Evolutionary conservation across 2,113 vertebrate genomes (phyloP).

Genomic region (Glareola pratincola): DNA sequence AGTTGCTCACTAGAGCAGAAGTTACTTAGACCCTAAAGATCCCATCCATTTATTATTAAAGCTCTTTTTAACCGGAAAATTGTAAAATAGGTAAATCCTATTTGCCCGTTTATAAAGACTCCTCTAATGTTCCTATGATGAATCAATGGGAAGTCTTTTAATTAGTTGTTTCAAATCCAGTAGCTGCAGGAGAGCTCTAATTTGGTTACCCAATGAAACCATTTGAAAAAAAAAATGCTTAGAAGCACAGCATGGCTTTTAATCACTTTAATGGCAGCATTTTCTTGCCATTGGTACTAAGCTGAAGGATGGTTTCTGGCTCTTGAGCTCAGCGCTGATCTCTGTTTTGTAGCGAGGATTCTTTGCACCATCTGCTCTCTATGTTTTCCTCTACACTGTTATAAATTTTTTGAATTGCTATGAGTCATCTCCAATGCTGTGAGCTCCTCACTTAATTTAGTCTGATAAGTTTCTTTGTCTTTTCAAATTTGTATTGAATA

Average conservation of each 20-base stretch:
- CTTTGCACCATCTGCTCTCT: slow-evolving; percentile 19
- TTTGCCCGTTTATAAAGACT: background rate
- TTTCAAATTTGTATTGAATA: background rate
- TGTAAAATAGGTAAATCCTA: background rate
- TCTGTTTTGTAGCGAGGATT: background rate
- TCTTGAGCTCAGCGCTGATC: background rate
- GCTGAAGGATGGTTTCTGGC: background rate
- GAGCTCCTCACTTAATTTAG: background rate
- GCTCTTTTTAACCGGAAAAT: background rate
- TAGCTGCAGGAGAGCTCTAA: slow-evolving; percentile 18
- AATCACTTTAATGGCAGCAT: slow-evolving; percentile 15
- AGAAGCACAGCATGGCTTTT: background rate
- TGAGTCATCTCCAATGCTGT: background rate
- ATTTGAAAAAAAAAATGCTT: background rate
- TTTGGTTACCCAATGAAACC: slow-evolving; percentile 8
- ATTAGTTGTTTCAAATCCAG: slow-evolving; percentile 16
- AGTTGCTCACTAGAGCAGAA: background rate
- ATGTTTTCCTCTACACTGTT: background rate
- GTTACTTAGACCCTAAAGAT: background rate
- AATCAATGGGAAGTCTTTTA: slow-evolving; percentile 26
- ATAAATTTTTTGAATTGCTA: background rate
- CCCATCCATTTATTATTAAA: background rate
- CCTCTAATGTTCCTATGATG: background rate
- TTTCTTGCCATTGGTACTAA: background rate
- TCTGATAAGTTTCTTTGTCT: background rate